Evolutionary conservation across 2,888 invertebrate species (phyloP).

Genomic region (Miltochrista miniata): DNA sequence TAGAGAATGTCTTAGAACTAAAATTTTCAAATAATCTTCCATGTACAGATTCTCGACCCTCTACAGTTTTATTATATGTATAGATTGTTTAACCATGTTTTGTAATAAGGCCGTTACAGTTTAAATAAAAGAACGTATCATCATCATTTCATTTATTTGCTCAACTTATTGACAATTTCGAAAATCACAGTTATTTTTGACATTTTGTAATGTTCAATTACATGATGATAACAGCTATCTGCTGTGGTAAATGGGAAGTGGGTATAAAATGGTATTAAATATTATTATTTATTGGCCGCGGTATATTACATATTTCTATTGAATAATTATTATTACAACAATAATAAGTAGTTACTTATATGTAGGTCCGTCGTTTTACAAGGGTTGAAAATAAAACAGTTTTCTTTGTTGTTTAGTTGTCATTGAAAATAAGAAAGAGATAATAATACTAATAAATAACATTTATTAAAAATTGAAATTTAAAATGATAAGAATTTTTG

Average conservation of each 20-base stretch:
- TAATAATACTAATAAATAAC: constrained; percentile 42
- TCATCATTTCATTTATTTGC: constrained; percentile 81
- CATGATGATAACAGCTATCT: constrained; percentile 67
- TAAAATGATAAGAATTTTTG: constrained; percentile 39
- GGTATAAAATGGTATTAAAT: constrained; percentile 82
- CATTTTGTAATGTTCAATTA: constrained; percentile 77
- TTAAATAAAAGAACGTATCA: constrained; percentile 35
- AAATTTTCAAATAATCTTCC: too few species aligned
- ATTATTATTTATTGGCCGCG: constrained; percentile 80
- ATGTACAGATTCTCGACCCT: too few species aligned
- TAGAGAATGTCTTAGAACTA: too few species aligned
- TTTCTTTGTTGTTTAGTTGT: constrained; percentile 31
- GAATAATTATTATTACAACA: constrained; percentile 55
- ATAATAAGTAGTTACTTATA: constrained; percentile 52
- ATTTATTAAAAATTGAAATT: constrained; percentile 41
- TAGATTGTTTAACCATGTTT: too few species aligned
- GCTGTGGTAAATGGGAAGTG: constrained; percentile 77
- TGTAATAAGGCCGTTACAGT: too few species aligned
- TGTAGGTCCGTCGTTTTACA: constrained; percentile 55
- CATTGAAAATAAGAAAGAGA: constrained; percentile 37
- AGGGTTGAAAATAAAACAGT: constrained; percentile 40
- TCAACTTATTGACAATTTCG: constrained; percentile 84
- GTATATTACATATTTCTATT: constrained; percentile 71
- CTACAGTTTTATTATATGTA: too few species aligned
- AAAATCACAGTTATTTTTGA: constrained; percentile 84